phyloP scores from a whole-genome alignment of 2,113 vertebrate genomes.

The Sapayoa aenigma region DNA sequence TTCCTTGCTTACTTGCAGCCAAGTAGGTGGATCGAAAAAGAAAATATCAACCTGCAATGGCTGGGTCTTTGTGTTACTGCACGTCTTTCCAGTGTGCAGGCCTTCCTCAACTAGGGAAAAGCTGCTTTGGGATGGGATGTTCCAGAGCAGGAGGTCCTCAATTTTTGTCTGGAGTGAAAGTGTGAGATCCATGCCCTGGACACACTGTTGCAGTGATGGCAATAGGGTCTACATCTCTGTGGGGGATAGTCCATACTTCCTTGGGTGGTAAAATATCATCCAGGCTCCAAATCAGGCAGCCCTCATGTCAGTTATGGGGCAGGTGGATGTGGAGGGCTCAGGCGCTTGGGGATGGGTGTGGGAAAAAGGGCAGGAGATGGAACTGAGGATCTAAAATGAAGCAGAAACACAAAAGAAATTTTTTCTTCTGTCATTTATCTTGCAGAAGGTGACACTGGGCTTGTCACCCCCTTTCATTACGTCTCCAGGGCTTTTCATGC shows the following conservation, averaged over 20 bases:
- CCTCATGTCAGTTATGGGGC: accelerated
- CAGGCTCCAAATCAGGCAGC: not conserved
- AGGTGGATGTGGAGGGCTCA: accelerated
- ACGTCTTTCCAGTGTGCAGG: not conserved
- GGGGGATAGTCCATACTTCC: not conserved
- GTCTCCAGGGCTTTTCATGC: conserved; percentile 66
- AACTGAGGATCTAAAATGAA: not conserved
- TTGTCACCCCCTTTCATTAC: conserved; percentile 54
- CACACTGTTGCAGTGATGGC: not conserved
- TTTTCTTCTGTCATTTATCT: not conserved
- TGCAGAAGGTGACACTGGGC: conserved; percentile 41
- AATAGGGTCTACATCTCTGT: accelerated
- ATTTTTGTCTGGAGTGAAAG: not conserved
- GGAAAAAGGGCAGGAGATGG: not conserved
- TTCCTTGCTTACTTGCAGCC: not conserved
- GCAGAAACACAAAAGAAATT: conserved; percentile 11
- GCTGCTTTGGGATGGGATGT: not conserved
- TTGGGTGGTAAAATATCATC: not conserved
- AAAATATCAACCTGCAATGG: not conserved
- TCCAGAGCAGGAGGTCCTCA: not conserved
- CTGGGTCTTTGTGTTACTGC: not conserved
- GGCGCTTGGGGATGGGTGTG: accelerated
- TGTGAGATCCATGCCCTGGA: not conserved
- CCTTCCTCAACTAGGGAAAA: not conserved
- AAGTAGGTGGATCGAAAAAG: not conserved